These are phyloP conservation scores for Peromyscus eremicus DNA, from an alignment of 2,797 vertebrate species.

Conservation along the genomic window DNA sequence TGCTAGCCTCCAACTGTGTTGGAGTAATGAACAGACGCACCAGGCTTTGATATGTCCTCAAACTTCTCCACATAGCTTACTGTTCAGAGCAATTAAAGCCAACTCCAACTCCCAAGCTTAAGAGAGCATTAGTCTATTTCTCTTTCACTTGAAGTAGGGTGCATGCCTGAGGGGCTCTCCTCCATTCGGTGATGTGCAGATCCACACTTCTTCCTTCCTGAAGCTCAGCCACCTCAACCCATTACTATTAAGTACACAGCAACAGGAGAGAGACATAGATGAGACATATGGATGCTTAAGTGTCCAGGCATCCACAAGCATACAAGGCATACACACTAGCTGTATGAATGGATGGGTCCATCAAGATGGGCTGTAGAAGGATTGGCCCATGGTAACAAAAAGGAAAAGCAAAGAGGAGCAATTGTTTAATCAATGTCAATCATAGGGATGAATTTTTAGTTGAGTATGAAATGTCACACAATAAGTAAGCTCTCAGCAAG, in stretches of 20 bases:
- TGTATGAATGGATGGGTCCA: neutral
- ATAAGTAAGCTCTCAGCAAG: neutral
- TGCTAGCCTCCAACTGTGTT: neutral
- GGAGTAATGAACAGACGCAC: neutral
- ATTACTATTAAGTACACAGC: neutral
- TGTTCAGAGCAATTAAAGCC: slow-evolving; percentile 7
- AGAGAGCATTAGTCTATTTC: neutral
- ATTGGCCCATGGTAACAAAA: neutral
- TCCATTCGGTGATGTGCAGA: neutral
- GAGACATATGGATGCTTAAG: neutral
- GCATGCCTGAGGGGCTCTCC: neutral
- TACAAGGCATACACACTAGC: neutral
- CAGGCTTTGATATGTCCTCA: neutral
- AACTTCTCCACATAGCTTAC: neutral
- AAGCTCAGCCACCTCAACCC: neutral
- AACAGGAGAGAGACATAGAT: neutral
- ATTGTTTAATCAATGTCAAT: neutral
- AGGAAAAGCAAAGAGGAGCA: neutral
- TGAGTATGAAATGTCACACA: neutral
- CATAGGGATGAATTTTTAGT: neutral
- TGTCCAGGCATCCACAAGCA: neutral
- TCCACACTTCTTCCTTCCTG: neutral
- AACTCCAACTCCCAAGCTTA: slow-evolving; percentile 2
- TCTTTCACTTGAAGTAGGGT: neutral
- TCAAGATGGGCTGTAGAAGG: neutral